Base-by-base conservation (phyloP, 2,113 vertebrate species). In the Craseonycteris thonglongyai region DNA sequence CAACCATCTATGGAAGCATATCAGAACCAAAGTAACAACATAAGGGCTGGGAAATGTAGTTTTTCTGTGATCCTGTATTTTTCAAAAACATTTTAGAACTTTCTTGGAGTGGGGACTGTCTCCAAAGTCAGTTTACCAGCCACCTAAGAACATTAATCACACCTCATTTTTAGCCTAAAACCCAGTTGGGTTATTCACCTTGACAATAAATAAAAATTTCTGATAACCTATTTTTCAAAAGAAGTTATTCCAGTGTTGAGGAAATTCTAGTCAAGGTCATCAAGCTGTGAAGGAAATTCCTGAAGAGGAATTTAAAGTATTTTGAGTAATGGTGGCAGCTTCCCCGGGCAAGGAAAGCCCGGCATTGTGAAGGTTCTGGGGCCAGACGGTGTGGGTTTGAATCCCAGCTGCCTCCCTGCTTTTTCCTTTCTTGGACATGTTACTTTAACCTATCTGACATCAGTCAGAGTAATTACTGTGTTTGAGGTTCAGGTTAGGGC, bases 171-270 rank as follows among this genome's bases (percentile, higher is more conserved):
- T 81, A 88, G 71, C 13, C 16, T 18, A 9, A 92, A 78, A 35
- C 38, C 30, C 33, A 71, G 40, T 69, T 89, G 38, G 3, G 38
- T 61, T 66, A 78, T 56, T 95, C 58, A 89, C 68, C 68, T 88
- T 74, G 63, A 88, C 56, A 84, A 54, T 21, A 92, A 90, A 78
- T 12, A 15, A 87, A 95, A 82, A 45, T 74, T 93, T 78, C 47
- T 78, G 28, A 65, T 58, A 90, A 82, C 12, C 33, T 92, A 7
- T 71, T 89, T 90, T 80, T 85, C 61, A 38, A 56, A 80, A 90
- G 80, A 85, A 90, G 13, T 68, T n/a, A 49, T 91, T 7, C 47
- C 49, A 71, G 22, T 42, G 56, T 18, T n/a, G 19, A 84, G 30
- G 59, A 90, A 80, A 88, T 74, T 83, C 14, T 35, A 63, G 69